Base-by-base conservation (phyloP, 2,797 vertebrate species). In the Neopelma chrysocephalum region DNA sequence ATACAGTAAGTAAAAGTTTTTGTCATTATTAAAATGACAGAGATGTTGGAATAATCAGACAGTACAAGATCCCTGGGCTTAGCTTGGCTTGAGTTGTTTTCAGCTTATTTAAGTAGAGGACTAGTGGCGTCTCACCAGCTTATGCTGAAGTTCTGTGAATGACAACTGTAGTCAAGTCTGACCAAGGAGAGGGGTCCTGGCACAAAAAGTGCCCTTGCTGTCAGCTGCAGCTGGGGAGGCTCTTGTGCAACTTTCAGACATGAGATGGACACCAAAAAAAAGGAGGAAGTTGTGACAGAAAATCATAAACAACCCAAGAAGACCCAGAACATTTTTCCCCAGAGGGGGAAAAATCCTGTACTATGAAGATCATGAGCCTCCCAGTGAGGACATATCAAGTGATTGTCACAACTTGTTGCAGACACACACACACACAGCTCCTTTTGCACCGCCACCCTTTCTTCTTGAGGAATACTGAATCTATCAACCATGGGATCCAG, bases 181-280 rank as follows among this genome's bases (percentile, higher is more conserved):
- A 65, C 9, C 58, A 56, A 4, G 0, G 0, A 36, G 58, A 0
- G 2, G 10, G 7, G 7, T 47, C 21, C 22, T 50, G 40, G 19
- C 22, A 72, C 5, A 45, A n/a, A 5, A 23, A 78, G 10, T 43
- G 27, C 3, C 11, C 21, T 34, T 71, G n/a, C 14, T 56, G 21
- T 51, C 36, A 68, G 0, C 31, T 36, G 31, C 3, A 9, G n/a
- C 3, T 43, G 27, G 7, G 36, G 16, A 75, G 12, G 21, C 15
- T 69, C 19, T 25, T 26, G 17, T 25, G 29, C 13, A 76, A 22
- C 36, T 60, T 85, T 4, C 4, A 58, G 45, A 40, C 29, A 25
- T 78, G 47, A 87, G 54, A 17, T 47, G 21, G n/a, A 69, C 18
- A 40, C 6, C 15, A 69, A 60, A 57, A 25, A 70, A 32, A 90